Evolutionary conservation across 1,140 invertebrate species (phyloP).

Genomic region (Apis cerana): DNA sequence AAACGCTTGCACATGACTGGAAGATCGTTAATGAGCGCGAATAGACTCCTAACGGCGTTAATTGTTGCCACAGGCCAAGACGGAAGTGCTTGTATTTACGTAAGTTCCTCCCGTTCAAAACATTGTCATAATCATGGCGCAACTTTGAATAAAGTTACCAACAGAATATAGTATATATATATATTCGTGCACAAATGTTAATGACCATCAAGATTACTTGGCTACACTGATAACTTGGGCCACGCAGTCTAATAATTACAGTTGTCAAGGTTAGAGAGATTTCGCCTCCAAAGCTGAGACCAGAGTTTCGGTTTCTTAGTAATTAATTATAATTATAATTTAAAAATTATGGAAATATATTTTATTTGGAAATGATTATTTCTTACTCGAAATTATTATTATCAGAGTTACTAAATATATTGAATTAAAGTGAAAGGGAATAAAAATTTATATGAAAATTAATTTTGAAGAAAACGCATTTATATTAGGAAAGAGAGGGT

Average conservation of each 20-base stretch:
- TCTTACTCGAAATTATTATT: too few relatives aligned
- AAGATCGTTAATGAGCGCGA: constrained; percentile 49
- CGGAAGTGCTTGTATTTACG: constrained; percentile 49
- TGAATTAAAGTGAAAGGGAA: too few relatives aligned
- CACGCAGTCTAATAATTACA: constrained; percentile 11
- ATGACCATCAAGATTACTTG: constrained; percentile 13
- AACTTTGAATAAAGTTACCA: constrained; percentile 23
- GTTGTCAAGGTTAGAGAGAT: background rate
- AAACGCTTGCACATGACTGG: constrained; percentile 18
- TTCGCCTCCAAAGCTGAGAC: too few relatives aligned
- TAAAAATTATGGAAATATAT: too few relatives aligned
- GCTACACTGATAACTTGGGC: background rate
- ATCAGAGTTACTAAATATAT: too few relatives aligned
- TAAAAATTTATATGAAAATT: too few relatives aligned
- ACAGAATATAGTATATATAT: background rate
- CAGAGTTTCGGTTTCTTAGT: too few relatives aligned
- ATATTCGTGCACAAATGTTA: background rate
- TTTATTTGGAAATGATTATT: too few relatives aligned
- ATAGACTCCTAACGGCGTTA: constrained; percentile 41
- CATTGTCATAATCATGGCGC: constrained; percentile 51
- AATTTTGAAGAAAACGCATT: too few relatives aligned
- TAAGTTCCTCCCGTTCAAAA: constrained; percentile 49
- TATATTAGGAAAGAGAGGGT: too few relatives aligned
- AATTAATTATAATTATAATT: too few relatives aligned
- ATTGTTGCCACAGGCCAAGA: constrained; percentile 49